phyloP scores from a whole-genome alignment of 2,797 vertebrate genomes.

The Naso thynnoides region DNA sequence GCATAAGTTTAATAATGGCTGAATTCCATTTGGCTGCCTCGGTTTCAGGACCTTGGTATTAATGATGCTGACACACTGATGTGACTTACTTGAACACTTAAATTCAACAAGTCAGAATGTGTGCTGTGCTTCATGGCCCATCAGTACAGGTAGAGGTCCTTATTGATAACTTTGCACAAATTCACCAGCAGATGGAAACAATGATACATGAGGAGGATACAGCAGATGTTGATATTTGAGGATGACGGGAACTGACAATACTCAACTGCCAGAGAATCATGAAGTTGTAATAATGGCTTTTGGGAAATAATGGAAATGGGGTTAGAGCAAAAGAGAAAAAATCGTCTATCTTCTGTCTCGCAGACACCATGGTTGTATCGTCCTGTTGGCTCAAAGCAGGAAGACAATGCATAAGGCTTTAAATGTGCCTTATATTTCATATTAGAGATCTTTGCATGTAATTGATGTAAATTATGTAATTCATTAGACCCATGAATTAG shows the following conservation, averaged over 20 bases:
- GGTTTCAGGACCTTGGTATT: background rate
- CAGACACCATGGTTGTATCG: too few species aligned
- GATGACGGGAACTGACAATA: background rate
- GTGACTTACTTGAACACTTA: background rate
- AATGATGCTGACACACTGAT: background rate
- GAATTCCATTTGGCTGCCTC: background rate
- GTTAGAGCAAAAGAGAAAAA: background rate
- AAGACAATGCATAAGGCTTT: too few species aligned
- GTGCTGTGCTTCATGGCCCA: background rate
- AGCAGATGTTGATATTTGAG: background rate
- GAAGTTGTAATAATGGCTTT: slow-evolving; percentile 6
- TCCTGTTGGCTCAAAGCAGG: too few species aligned
- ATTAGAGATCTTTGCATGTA: too few species aligned
- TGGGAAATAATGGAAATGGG: slow-evolving; percentile 28
- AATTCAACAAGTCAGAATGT: background rate
- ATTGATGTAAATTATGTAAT: too few species aligned
- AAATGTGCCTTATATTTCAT: too few species aligned
- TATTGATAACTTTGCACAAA: background rate
- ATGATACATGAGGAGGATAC: background rate
- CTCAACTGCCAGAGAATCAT: slow-evolving; percentile 10
- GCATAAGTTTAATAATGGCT: background rate
- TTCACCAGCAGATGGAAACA: slow-evolving; percentile 15
- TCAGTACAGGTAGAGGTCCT: background rate
- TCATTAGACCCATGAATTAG: too few species aligned
- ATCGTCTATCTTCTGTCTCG: background rate